A percentile compares a stretch with the other conserved stretches of the same genome.
These are phyloP conservation scores for Calcarius lapponicus DNA, from an alignment of 2,797 vertebrate species.

Conservation along the genomic window DNA sequence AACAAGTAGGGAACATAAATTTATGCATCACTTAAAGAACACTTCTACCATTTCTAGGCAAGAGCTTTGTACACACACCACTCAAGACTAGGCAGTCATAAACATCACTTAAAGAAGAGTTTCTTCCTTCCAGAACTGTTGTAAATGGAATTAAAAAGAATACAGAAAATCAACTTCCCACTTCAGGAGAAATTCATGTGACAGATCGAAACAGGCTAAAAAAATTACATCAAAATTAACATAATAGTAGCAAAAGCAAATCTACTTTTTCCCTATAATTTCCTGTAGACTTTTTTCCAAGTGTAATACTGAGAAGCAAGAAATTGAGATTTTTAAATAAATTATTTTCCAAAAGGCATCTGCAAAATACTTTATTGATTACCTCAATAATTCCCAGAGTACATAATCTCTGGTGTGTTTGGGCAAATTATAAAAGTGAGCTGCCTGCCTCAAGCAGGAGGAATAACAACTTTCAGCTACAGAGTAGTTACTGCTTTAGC, in stretches of 20 bases:
- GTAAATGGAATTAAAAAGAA: neutral
- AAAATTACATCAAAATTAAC: neutral
- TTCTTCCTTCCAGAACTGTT: neutral
- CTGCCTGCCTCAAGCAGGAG: neutral
- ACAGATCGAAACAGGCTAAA: neutral
- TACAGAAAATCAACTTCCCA: neutral
- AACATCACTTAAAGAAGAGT: neutral
- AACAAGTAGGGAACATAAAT: neutral
- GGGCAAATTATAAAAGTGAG: neutral
- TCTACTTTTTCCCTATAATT: neutral
- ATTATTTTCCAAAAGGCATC: neutral
- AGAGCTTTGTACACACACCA: neutral
- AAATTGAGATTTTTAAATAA: neutral
- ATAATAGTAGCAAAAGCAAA: neutral
- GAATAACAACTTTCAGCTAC: neutral
- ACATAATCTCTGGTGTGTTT: neutral
- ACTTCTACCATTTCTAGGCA: neutral
- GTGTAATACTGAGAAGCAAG: neutral
- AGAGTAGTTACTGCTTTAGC: neutral
- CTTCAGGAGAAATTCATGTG: neutral
- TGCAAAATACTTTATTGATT: neutral
- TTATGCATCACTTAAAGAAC: neutral
- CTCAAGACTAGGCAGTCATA: neutral
- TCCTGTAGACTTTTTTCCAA: neutral
- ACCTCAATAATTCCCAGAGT: neutral